phyloP scores from a whole-genome alignment of 2,113 vertebrate genomes.

The Pygoscelis adeliae region DNA sequence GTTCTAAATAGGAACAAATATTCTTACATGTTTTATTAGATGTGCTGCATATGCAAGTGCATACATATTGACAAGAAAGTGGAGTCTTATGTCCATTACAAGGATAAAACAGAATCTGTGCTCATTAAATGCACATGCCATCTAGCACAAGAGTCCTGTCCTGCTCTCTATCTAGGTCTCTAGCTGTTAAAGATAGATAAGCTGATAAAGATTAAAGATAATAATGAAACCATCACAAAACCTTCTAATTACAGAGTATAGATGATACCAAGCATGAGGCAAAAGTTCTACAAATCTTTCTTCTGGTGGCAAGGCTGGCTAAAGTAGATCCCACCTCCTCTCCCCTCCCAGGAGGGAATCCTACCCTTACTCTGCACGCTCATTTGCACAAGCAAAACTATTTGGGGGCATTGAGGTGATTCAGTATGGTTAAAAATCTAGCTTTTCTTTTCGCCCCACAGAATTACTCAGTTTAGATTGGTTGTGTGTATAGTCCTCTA shows the following conservation, averaged over 20 bases:
- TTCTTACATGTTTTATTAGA: background rate
- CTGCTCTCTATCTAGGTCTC: background rate
- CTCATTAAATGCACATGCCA: background rate
- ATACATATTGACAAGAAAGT: background rate
- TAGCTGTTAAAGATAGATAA: background rate
- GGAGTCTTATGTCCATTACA: background rate
- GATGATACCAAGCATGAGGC: background rate
- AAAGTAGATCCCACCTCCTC: background rate
- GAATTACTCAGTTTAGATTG: background rate
- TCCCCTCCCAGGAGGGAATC: background rate
- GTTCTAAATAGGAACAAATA: background rate
- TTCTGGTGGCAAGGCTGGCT: background rate
- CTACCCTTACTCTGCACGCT: background rate
- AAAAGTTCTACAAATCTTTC: background rate
- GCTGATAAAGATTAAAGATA: background rate
- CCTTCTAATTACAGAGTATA: background rate
- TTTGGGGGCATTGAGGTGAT: background rate
- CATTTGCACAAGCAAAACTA: background rate
- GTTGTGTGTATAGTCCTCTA: background rate
- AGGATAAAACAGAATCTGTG: background rate
- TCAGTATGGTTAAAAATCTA: background rate
- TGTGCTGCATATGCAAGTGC: background rate
- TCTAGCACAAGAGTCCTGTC: background rate
- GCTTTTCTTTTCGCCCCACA: accelerated
- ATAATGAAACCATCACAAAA: background rate